phyloP scores from a whole-genome alignment of 2,113 vertebrate species.

The human region DNA sequence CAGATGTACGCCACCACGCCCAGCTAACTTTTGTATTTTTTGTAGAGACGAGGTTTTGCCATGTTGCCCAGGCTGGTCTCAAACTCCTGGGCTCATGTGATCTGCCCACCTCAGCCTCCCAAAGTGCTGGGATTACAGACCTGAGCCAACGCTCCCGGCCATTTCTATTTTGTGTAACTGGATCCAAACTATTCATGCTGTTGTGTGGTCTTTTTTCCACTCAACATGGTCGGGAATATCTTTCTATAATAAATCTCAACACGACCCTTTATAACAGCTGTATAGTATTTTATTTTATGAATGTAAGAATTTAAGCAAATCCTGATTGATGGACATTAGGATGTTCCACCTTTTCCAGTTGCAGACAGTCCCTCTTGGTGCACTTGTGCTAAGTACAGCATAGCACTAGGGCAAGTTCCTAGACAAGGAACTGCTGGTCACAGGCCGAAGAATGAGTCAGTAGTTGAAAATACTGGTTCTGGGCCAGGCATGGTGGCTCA shows the following conservation, averaged over 20 bases:
- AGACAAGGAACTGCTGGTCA: neutral
- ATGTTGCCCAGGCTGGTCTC: too few relatives aligned
- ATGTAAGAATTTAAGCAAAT: neutral
- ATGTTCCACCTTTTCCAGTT: neutral
- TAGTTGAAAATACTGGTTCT: neutral
- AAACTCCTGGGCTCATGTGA: too few relatives aligned
- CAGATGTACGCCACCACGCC: too few relatives aligned
- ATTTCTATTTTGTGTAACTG: neutral
- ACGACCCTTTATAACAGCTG: neutral
- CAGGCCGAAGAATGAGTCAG: neutral
- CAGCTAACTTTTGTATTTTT: too few relatives aligned
- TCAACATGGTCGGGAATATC: neutral
- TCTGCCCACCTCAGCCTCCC: too few relatives aligned
- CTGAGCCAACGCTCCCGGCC: too few relatives aligned
- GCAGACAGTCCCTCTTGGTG: neutral
- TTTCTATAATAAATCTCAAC: neutral
- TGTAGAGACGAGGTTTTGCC: too few relatives aligned
- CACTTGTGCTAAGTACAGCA: neutral
- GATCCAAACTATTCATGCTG: neutral
- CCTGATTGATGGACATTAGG: neutral
- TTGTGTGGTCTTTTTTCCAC: neutral
- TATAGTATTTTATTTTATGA: neutral
- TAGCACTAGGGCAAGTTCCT: neutral
- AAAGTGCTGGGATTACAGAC: too few relatives aligned
- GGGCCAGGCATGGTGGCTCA: too few relatives aligned